Conservation (phyloP, 2,888 invertebrate species). For the Rotaria socialis region DNA sequence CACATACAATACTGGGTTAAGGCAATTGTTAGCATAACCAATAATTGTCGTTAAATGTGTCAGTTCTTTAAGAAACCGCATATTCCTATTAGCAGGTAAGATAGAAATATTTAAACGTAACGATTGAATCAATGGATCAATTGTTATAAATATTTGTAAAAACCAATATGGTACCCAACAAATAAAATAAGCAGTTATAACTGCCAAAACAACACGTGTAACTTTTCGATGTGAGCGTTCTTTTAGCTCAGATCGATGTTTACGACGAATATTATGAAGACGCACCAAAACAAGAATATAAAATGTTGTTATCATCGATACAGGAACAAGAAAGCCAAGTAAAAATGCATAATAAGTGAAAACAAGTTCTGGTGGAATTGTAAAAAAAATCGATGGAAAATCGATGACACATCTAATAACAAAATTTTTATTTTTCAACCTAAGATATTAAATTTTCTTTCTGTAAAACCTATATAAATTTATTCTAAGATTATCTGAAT, state of each 20-base stretch:
- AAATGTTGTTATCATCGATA: conserved; percentile 13
- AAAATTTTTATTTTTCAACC: no score
- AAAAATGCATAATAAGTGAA: conserved; percentile 33
- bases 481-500: no score
- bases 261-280: conserved; percentile 5
- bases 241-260: conserved; percentile 28
- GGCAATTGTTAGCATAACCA: conserved; percentile 30
- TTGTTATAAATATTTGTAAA: conserved; percentile 18
- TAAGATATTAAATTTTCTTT: no score
- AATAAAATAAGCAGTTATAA: conserved; percentile 27
- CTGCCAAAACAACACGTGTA: neutral
- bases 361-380: neutral
- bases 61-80: conserved; percentile 6
- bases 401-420: conserved; percentile 6
- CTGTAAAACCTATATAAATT: no score
- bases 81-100: neutral
- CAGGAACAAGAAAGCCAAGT: conserved; percentile 19
- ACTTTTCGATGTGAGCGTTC: conserved; percentile 35
- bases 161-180: conserved; percentile 40
- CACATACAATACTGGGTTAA: conserved; percentile 29
- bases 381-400: neutral
- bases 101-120: neutral
- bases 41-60: conserved; percentile 4
- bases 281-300: neutral
- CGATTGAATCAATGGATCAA: conserved; percentile 20